Percentiles rank a stretch among this genome's conserved stretches.
Conservation (phyloP, 2,888 invertebrate genomes). For the Erpobdella octoculata region DNA sequence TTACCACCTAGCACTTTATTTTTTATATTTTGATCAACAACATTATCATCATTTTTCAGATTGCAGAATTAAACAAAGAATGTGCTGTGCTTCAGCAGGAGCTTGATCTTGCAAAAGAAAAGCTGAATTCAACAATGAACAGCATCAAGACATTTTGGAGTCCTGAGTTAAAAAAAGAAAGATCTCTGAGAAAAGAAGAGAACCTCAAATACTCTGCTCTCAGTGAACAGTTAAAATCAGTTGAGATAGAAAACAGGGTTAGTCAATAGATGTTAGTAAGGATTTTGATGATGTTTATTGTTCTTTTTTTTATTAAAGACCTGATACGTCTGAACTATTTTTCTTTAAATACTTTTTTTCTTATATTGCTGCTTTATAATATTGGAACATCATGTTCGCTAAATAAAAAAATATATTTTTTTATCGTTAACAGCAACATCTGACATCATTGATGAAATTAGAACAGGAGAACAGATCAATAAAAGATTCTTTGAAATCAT, state of each 20-base stretch:
- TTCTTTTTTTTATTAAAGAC: neutral
- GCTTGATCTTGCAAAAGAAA: constrained; percentile 75
- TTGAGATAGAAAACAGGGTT: constrained; percentile 33
- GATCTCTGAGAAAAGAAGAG: constrained; percentile 91
- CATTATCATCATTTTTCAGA: constrained; percentile 61
- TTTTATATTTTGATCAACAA: neutral
- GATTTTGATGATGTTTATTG: neutral
- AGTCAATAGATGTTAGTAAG: neutral
- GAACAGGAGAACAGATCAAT: constrained; percentile 30
- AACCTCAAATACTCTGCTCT: constrained; percentile 91
- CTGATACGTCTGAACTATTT: no score
- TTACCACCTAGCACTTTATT: neutral
- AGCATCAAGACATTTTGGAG: constrained; percentile 99
- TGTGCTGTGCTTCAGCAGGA: constrained; percentile 62
- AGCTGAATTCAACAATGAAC: constrained; percentile 96
- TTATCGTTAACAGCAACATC: constrained; percentile 27
- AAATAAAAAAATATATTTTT: no score
- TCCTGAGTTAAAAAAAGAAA: constrained; percentile 95
- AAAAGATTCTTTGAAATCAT: constrained; percentile 21
- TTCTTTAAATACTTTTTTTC: no score
- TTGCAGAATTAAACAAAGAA: constrained; percentile 86
- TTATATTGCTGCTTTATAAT: no score
- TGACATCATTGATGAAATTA: constrained; percentile 23
- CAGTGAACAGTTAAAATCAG: constrained; percentile 79
- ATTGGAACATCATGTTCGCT: no score